Base-by-base conservation (phyloP, 2,797 vertebrate species). In the Tenualosa ilisha region DNA sequence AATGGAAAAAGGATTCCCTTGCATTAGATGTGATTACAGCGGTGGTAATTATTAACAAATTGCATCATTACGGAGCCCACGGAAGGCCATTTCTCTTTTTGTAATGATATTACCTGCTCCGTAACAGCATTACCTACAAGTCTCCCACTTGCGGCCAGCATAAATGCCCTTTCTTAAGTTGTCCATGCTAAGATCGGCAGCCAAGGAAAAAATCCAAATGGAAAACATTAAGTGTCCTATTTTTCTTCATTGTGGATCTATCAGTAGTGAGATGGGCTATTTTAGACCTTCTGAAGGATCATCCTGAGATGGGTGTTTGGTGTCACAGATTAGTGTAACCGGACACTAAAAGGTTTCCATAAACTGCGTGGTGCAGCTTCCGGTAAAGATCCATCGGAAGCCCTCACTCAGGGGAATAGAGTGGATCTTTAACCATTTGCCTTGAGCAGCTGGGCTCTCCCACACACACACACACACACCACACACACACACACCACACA, bases 321-420 rank as follows among this genome's bases (percentile, higher is more conserved):
- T 93, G 88, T 86, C 89, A 90, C 86, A 88, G 86, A 90, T 91
- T 88, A 86, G 91, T 90, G 93, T 93, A 95, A 95, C 92, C 85
- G 83, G 92, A 95, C 93, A 93, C 93, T 90, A 85, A 87, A 90
- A 86, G 84, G 91, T 93, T 94, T 93, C 88, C 89, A 88, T 86
- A 86, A 86, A 65, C 88, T 85, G 82, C 61, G 90, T 84, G 82
- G 81, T 81, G 37, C n/a, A 40, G 81, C 81, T 89, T 90, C 88
- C 89, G 81, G 79, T 87, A 88, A 87, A 83, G 84, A 86, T 88
- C 85, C 83, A 87, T 86, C 85, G 81, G 85, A 87, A 53, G 22
- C 51, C 22, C 75, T 87, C 82, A 85, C 88, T 82, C 81, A 85
- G 84, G 86, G 85, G 84, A 83, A 85, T 87, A 85, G 85, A 87